Conservation (phyloP, 2,113 vertebrate species). For the Lophius piscatorius region DNA sequence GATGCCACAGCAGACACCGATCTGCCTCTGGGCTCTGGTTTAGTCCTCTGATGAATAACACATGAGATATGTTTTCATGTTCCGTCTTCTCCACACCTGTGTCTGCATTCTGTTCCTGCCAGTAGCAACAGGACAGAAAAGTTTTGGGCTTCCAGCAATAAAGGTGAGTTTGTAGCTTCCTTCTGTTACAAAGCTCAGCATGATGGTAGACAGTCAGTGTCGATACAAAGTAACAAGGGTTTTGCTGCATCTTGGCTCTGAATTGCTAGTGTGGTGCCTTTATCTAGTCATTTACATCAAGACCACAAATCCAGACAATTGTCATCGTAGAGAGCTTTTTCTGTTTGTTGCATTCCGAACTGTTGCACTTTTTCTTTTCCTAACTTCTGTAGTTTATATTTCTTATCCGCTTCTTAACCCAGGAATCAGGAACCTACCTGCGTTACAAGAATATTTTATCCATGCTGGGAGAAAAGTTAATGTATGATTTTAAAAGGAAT, state of each 20-base stretch:
- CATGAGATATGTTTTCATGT: slow-evolving; percentile 61
- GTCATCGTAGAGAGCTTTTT: too few species aligned
- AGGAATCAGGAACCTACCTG: too few species aligned
- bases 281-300: neutral
- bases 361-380: too few species aligned
- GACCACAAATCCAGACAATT: too few species aligned
- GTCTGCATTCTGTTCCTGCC: slow-evolving; percentile 26
- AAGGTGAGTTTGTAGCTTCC: slow-evolving; percentile 50
- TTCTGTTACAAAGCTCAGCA: slow-evolving; percentile 13
- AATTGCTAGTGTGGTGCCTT: neutral
- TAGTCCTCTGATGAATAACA: slow-evolving; percentile 66
- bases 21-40: slow-evolving; percentile 54
- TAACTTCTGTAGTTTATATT: too few species aligned
- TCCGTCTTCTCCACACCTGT: slow-evolving; percentile 36
- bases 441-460: too few species aligned
- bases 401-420: too few species aligned
- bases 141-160: slow-evolving; percentile 36
- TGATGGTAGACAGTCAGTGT: slow-evolving; percentile 8
- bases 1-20: slow-evolving; percentile 13
- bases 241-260: slow-evolving; percentile 4
- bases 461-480: too few species aligned
- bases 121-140: slow-evolving; percentile 30
- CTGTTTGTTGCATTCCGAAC: too few species aligned
- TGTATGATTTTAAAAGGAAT: too few species aligned
- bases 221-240: neutral